Evolutionary conservation across 2,797 vertebrate species (phyloP).

Genomic region (Aldrovandia affinis): DNA sequence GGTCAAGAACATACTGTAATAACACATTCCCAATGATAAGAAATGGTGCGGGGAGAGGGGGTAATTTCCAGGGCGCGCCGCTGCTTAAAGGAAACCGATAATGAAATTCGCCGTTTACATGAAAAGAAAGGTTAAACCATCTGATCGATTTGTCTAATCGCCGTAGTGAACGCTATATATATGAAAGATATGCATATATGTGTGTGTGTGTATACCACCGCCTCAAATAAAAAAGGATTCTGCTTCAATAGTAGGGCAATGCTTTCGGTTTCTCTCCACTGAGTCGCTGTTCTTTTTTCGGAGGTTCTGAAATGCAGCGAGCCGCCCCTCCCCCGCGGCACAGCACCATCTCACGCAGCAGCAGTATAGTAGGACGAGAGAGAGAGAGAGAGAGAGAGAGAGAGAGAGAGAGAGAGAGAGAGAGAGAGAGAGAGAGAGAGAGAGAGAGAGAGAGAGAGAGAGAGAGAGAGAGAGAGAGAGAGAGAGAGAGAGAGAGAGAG

Average conservation of each 20-base stretch:
- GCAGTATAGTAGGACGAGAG: slow-evolving; percentile 45
- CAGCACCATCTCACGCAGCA: slow-evolving; percentile 45
- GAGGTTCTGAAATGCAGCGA: slow-evolving; percentile 62
- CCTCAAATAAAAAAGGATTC: neutral
- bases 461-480: slow-evolving; percentile 61
- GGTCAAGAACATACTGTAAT: neutral
- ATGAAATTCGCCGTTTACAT: neutral
- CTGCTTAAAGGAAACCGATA: neutral
- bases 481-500: slow-evolving; percentile 52
- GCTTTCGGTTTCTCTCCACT: neutral
- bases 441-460: slow-evolving; percentile 45
- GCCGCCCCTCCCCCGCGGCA: slow-evolving; percentile 56
- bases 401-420: slow-evolving; percentile 68
- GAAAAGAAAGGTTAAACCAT: neutral
- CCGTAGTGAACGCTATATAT: neutral
- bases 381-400: slow-evolving; percentile 61
- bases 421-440: slow-evolving; percentile 57
- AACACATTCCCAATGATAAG: neutral
- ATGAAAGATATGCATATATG: neutral
- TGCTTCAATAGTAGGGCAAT: neutral
- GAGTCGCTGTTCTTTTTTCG: slow-evolving; percentile 51
- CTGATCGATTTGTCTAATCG: neutral
- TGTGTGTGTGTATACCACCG: neutral
- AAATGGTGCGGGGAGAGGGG: neutral
- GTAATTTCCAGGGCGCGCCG: neutral